phyloP scores from a whole-genome alignment of 1,140 invertebrate genomes.

The Babylonia areolata region DNA sequence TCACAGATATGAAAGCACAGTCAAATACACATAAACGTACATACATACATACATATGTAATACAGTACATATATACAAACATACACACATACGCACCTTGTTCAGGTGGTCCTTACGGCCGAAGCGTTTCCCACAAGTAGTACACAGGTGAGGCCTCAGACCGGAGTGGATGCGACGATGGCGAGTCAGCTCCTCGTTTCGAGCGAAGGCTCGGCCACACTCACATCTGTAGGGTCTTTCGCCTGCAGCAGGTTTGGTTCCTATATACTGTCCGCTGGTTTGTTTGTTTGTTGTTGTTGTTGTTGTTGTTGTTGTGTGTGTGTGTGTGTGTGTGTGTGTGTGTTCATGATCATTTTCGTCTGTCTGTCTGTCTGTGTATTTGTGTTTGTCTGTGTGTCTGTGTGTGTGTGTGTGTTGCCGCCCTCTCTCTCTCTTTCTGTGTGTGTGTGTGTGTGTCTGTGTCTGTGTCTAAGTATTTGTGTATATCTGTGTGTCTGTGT shows the following conservation, averaged over 20 bases:
- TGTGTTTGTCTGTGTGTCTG: not conserved
- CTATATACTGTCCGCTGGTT: no score
- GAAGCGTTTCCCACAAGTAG: conserved; percentile 89
- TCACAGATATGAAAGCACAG: no score
- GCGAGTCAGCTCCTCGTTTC: conserved; percentile 94
- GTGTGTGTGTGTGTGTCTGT: not conserved
- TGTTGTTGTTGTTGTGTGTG: no score
- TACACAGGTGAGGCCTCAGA: conserved; percentile 81
- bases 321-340: no score
- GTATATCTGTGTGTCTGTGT: not conserved
- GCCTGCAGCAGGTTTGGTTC: conserved; percentile 80
- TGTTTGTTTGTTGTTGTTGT: no score
- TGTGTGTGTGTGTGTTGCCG: not conserved
- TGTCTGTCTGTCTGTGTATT: no score
- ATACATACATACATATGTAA: no score
- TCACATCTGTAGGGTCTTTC: conserved; percentile 92
- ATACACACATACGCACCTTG: conserved; percentile 58
- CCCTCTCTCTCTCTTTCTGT: not conserved
- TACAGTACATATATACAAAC: no score
- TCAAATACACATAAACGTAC: no score
- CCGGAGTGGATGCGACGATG: conserved; percentile 91
- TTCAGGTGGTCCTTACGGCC: conserved; percentile 86
- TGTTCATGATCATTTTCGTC: no score
- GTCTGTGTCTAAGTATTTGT: not conserved
- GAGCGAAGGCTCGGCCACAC: conserved; percentile 92